Evolutionary conservation across 2,888 invertebrate genomes (phyloP).

Genomic region (Trichogramma dendrolimi): DNA sequence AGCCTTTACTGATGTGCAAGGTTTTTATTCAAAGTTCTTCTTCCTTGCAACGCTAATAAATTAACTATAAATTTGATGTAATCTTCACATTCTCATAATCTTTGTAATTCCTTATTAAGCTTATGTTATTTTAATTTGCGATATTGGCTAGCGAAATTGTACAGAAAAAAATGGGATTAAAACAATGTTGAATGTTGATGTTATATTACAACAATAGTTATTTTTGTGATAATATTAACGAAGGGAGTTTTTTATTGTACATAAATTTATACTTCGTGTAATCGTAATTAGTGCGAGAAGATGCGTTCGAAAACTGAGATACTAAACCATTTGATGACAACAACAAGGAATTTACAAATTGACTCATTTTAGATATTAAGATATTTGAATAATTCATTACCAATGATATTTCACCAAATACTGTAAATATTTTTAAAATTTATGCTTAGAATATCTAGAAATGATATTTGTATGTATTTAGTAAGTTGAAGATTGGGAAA

Average conservation of each 20-base stretch:
- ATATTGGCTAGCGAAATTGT: background rate
- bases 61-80: background rate
- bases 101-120: background rate
- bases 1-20: no score
- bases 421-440: conserved; percentile 40
- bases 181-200: no score
- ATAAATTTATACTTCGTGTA: conserved; percentile 9
- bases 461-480: conserved; percentile 22
- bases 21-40: no score
- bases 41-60: no score
- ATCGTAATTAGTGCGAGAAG: conserved; percentile 1
- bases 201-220: background rate
- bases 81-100: background rate
- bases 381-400: conserved; percentile 31
- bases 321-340: conserved; percentile 5
- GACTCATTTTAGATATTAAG: no score
- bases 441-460: conserved; percentile 37
- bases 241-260: conserved; percentile 15
- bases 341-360: background rate
- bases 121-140: background rate
- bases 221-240: conserved; percentile 19
- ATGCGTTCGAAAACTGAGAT: conserved; percentile 28
- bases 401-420: conserved; percentile 44
- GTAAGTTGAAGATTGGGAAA: conserved; percentile 22
- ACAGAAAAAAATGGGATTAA: no score